These are phyloP conservation scores for Tethya wilhelma DNA, from an alignment of 37 sponge, comb jelly and placozoan genomes.

Conservation along the genomic window DNA sequence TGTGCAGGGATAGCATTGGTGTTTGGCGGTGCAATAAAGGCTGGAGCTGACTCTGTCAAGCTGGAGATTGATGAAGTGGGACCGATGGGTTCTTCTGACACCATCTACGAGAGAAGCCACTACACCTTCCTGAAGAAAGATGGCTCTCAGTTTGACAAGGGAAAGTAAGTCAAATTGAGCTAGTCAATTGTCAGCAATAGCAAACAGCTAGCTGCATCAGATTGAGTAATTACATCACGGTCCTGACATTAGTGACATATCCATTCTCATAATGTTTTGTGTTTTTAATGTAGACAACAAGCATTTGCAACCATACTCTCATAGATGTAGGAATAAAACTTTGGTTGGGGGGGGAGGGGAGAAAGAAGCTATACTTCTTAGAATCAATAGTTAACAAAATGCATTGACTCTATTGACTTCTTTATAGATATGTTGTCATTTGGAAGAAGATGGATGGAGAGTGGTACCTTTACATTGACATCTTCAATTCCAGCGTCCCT, in stretches of 20 bases:
- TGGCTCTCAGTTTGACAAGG: constrained; percentile 45
- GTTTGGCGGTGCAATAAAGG: constrained; percentile 52
- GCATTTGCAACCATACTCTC: no score
- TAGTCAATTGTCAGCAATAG: no score
- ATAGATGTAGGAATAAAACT: no score
- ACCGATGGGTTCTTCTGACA: constrained; percentile 31
- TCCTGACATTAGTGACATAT: no score
- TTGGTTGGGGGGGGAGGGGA: no score
- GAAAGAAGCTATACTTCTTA: no score
- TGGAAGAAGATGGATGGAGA: constrained; percentile 77
- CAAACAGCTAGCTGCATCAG: no score
- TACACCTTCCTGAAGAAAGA: constrained; percentile 65
- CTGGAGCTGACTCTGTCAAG: constrained; percentile 38
- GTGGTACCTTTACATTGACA: constrained; percentile 82
- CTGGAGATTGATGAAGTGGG: constrained; percentile 71
- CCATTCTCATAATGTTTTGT: no score
- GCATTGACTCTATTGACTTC: neutral
- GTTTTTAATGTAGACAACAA: no score
- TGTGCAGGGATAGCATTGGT: constrained; percentile 53
- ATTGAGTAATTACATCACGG: no score
- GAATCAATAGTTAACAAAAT: no score
- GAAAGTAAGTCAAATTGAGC: constrained; percentile 84
- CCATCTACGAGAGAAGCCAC: constrained; percentile 63
- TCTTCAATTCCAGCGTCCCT: constrained; percentile 67
- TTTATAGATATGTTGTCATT: constrained; percentile 74